These are phyloP conservation scores for Mirounga angustirostris DNA, from an alignment of 2,113 vertebrate genomes.

Conservation along the genomic window DNA sequence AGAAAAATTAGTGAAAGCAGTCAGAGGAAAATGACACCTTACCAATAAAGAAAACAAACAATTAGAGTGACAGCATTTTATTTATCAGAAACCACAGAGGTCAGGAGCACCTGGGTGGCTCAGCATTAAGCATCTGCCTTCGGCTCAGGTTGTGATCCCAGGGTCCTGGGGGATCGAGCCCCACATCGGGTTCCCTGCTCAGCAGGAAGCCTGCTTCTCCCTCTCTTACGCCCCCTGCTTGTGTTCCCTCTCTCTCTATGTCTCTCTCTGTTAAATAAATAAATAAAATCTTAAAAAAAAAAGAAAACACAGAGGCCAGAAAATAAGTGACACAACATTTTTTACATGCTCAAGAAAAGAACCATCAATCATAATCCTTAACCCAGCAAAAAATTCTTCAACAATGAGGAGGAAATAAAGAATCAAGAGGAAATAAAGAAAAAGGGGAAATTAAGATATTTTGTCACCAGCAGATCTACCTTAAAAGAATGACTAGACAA, in stretches of 20 bases:
- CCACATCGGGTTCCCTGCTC: too few species aligned
- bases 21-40: neutral
- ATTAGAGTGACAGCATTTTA: neutral
- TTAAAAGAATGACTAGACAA: neutral
- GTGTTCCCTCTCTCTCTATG: too few species aligned
- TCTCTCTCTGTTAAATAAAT: too few species aligned
- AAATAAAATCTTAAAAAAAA: too few species aligned
- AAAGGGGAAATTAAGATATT: neutral
- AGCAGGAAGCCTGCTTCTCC: too few species aligned
- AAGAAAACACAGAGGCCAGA: neutral
- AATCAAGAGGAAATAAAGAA: neutral
- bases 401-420: neutral
- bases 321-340: neutral
- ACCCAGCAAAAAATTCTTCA: neutral
- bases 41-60: neutral
- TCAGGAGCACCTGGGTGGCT: too few species aligned
- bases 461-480: neutral
- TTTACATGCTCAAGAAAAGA: neutral
- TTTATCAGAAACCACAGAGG: neutral
- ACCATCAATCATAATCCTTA: neutral
- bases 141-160: too few species aligned
- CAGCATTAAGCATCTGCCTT: too few species aligned
- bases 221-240: too few species aligned
- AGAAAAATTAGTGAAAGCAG: neutral
- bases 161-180: too few species aligned